Conservation (phyloP, 2,113 vertebrate genomes). For the Crotalus tigris region DNA sequence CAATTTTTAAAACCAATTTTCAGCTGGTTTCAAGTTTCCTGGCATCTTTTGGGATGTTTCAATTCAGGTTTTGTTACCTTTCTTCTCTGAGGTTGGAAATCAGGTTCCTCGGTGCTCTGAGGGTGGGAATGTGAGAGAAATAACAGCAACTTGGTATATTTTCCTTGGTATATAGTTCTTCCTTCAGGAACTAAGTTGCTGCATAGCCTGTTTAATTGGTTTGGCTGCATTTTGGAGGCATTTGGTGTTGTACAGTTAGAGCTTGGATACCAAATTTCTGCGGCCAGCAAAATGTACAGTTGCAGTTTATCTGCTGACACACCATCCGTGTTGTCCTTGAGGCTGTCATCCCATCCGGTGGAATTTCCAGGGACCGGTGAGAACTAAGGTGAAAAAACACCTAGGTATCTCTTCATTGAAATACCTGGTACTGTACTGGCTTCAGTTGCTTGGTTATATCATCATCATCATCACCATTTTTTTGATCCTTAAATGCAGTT, state of each 20-base stretch:
- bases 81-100: not conserved
- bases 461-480: not conserved
- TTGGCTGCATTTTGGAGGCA: not conserved
- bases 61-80: not conserved
- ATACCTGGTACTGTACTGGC: not conserved
- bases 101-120: not conserved
- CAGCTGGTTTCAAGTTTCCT: not conserved
- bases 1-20: not conserved
- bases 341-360: not conserved
- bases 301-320: slow-evolving; percentile 9
- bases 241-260: not conserved
- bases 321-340: not conserved
- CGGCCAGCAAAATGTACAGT: slow-evolving; percentile 7
- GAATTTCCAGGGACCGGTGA: not conserved
- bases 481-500: not conserved
- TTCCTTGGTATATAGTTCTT: not conserved
- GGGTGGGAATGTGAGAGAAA: not conserved
- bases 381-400: not conserved
- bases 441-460: not conserved
- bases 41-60: not conserved
- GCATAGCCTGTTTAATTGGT: not conserved
- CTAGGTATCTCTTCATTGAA: not conserved
- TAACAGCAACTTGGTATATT: not conserved
- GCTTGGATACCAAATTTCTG: not conserved
- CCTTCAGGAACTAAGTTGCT: not conserved